Evolutionary conservation across 2,888 invertebrate genomes (phyloP).

Genomic region (Amphipoea lucens): DNA sequence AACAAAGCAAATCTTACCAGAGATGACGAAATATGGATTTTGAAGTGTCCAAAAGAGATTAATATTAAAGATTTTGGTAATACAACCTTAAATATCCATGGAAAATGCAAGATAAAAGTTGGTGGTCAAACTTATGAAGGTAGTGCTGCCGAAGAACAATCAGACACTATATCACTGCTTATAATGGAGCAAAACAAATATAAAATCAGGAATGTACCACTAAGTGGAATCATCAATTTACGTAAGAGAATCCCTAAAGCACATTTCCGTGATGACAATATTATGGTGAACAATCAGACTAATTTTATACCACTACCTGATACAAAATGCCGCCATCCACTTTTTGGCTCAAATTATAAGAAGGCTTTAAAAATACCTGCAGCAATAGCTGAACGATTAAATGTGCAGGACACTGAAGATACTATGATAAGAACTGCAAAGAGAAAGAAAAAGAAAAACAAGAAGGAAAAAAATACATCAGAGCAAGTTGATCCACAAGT

Average conservation of each 20-base stretch:
- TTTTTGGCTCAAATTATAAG: constrained; percentile 83
- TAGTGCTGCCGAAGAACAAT: constrained; percentile 64
- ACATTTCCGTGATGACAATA: constrained; percentile 74
- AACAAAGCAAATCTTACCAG: constrained; percentile 65
- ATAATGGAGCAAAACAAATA: constrained; percentile 63
- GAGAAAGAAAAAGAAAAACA: constrained; percentile 63
- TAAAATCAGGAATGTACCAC: constrained; percentile 70
- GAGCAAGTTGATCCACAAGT: constrained; percentile 34
- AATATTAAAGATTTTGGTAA: constrained; percentile 71
- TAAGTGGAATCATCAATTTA: constrained; percentile 74
- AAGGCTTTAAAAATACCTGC: constrained; percentile 77
- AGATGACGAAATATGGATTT: constrained; percentile 82
- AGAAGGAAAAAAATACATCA: constrained; percentile 35
- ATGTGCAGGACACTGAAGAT: constrained; percentile 42
- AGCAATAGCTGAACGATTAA: constrained; percentile 71
- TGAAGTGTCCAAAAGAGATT: constrained; percentile 79
- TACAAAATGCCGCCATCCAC: constrained; percentile 84
- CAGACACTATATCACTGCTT: constrained; percentile 67
- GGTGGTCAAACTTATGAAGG: constrained; percentile 79
- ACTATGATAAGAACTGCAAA: constrained; percentile 19
- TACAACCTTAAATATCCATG: constrained; percentile 71
- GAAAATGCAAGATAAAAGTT: constrained; percentile 81
- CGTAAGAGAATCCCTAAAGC: constrained; percentile 81
- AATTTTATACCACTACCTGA: constrained; percentile 82
- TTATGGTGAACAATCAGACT: constrained; percentile 72